Base-by-base conservation (phyloP, 2,113 vertebrate genomes). In the Callaeas wilsoni region DNA sequence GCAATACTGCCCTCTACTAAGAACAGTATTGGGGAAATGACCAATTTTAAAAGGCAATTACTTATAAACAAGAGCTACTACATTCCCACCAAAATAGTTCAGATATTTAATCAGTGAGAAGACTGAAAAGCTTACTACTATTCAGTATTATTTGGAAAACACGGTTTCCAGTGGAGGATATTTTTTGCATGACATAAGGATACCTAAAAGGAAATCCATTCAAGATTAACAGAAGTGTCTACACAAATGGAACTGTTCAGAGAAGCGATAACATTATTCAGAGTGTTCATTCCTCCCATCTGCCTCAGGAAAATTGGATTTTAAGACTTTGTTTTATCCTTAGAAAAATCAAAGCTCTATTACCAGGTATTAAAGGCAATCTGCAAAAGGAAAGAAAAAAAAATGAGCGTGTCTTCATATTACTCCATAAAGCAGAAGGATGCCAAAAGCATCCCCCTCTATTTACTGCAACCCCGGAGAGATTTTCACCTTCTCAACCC, bases 151-250 rank as follows among this genome's bases (percentile, higher is more conserved):
- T 91, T 91, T 97, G 95, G 95, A 97, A 98, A 97, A 95, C 81
- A 96, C 87, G 30, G 18, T 84, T 94, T 91, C 91, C 96, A 96
- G 73, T 87, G 89, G 79, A 96, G 81, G 74, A 88, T 91, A 26
- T 14, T 92, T 94, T 97, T 97, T 97, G 93, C 59, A 77, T 29
- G 27, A 81, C 93, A 93, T 93, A 89, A 94, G 87, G 96, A 94
- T 96, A 97, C 93, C 94, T 97, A 98, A 94, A 97, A 97, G 53
- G 93, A 97, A 97, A 97, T 96, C 96, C 90, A 21, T 97, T 97
- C 94, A 86, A 86, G 64, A 96, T 97, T 93, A 97, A 95, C 77
- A 88, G 71, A 95, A 96, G 78, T 70, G 94, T 95, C 96, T 97
- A 97, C 65, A 93, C 81, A 97, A 96, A 94, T 91, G 68, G 76